phyloP scores from a whole-genome alignment of 2,888 invertebrate genomes.

The Iselma pallidipennis region DNA sequence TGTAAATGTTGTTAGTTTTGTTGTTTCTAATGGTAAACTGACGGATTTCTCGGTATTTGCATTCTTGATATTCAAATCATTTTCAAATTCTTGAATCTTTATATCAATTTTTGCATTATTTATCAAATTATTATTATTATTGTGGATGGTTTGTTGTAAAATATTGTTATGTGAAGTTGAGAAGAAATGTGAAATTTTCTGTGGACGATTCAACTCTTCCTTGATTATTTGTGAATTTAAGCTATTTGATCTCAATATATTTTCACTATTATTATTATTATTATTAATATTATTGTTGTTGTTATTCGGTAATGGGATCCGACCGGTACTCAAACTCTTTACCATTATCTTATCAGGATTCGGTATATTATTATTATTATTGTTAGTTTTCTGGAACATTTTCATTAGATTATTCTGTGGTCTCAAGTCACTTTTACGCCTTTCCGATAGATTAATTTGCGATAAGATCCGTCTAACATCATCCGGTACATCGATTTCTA shows the following conservation, averaged over 20 bases:
- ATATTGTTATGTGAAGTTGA: conserved; percentile 73
- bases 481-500: conserved; percentile 70
- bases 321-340: conserved; percentile 52
- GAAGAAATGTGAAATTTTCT: conserved; percentile 60
- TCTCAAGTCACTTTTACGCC: conserved; percentile 49
- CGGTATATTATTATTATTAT: conserved; percentile 18
- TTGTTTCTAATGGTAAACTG: conserved; percentile 29
- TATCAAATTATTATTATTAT: conserved; percentile 36
- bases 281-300: conserved; percentile 25
- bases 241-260: conserved; percentile 43
- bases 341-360: conserved; percentile 47
- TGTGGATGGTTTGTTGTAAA: conserved; percentile 60
- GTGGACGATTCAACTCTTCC: conserved; percentile 22
- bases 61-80: conserved; percentile 27
- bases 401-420: conserved; percentile 46
- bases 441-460: conserved; percentile 60
- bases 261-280: conserved; percentile 31
- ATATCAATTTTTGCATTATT: conserved; percentile 47
- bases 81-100: conserved; percentile 48
- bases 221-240: conserved; percentile 37
- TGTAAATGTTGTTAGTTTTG: conserved; percentile 17
- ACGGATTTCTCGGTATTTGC: conserved; percentile 36
- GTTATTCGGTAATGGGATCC: conserved; percentile 39
- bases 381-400: conserved; percentile 43
- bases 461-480: conserved; percentile 77